A percentile compares a stretch with the other conserved stretches of the same genome.
These are phyloP conservation scores for Gastrophysa polygoni DNA, from an alignment of 2,888 invertebrate genomes.

Conservation along the genomic window DNA sequence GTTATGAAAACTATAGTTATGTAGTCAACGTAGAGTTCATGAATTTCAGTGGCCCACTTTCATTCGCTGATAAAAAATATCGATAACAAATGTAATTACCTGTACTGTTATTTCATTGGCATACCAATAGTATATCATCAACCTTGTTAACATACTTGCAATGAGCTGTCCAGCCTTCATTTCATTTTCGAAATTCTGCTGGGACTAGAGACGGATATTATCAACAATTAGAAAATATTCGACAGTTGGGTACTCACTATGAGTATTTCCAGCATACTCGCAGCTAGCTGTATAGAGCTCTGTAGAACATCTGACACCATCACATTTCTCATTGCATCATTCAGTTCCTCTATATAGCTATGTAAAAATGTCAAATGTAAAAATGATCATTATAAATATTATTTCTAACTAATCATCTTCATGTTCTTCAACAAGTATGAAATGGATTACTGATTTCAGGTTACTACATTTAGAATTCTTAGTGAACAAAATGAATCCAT, in stretches of 20 bases:
- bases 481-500: no score
- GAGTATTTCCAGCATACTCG: slow-evolving; percentile 28
- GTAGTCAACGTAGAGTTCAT: no score
- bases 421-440: no score
- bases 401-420: no score
- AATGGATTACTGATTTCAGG: no score
- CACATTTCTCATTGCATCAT: slow-evolving; percentile 31
- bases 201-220: neutral
- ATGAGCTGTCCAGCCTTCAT: slow-evolving; percentile 19
- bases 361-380: no score
- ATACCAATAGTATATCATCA: slow-evolving; percentile 30
- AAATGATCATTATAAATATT: no score
- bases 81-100: no score
- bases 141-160: slow-evolving; percentile 29
- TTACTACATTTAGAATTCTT: no score
- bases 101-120: slow-evolving; percentile 29
- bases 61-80: no score
- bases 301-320: slow-evolving; percentile 36
- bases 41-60: no score
- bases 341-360: slow-evolving; percentile 32
- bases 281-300: slow-evolving; percentile 33
- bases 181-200: neutral
- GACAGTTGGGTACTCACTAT: slow-evolving; percentile 17
- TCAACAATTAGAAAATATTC: neutral
- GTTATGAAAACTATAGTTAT: no score